Base-by-base conservation (phyloP, 2,113 vertebrate genomes). In the Upupa epops region DNA sequence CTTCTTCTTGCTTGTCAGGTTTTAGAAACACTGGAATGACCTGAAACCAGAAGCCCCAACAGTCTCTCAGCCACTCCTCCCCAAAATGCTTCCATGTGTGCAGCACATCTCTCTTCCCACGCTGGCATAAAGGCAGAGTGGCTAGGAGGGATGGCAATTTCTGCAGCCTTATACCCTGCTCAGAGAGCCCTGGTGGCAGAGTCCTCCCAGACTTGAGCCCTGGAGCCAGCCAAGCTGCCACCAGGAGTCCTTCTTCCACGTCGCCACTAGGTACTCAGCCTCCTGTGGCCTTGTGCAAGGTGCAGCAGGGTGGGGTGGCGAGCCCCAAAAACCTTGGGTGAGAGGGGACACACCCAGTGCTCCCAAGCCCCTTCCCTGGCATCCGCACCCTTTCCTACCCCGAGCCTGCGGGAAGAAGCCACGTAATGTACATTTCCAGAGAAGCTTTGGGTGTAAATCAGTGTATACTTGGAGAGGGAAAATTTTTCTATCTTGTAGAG, bases 401-500 rank as follows among this genome's bases (percentile, higher is more conserved):
- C 24, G 4, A 36, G 79, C 13, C 82, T 11, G 8, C 52, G 71
- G 96, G 96, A 96, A 61, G 81, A 96, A 95, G 96, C 97, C 96
- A 95, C 94, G 76, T 96, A 88, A 91, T 97, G 97, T 97, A 98
- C 89, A 97, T 97, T 97, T 97, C 83, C 95, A 96, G 97, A 96
- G 94, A 96, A 97, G 97, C 92, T 91, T 96, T 93, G 97, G 93
- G 89, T 98, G 98, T 98, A 98, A 98, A 98, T 98, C 97, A 96
- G 94, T 98, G 97, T 98, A 98, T 90, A 98, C 96, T 96, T 96
- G 96, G 93, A 97, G 95, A 96, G 96, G 97, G 95, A 97, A 95
- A 96, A 96, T 97, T 98, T 98, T 98, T 98, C 97, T 98, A 98
- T 97, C 96, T 96, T 97, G 98, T 98, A 98, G 98, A 98, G 95